Conservation (phyloP, 2,888 invertebrate genomes). For the Alitta virens region DNA sequence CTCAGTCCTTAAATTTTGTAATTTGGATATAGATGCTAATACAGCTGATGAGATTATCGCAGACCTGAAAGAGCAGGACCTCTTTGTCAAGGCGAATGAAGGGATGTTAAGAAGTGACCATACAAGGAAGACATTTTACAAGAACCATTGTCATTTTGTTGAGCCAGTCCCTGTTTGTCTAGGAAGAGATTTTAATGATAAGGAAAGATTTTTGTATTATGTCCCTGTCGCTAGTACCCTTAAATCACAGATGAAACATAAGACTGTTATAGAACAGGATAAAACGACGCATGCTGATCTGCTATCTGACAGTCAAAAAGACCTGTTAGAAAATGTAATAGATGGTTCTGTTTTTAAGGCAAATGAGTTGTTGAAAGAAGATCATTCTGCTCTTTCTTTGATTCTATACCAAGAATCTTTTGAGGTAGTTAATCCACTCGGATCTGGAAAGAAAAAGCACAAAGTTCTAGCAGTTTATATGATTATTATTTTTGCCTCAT, state of each 20-base stretch:
- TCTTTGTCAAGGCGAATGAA: not conserved
- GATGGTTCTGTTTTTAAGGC: no score
- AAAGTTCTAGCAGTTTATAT: constrained; percentile 23
- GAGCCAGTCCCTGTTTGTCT: not conserved
- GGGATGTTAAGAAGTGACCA: not conserved
- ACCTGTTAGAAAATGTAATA: not conserved
- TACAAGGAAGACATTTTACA: not conserved
- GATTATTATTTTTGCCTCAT: constrained; percentile 9
- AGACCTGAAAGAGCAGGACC: no score
- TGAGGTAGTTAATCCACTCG: constrained; percentile 24
- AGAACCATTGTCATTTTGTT: not conserved
- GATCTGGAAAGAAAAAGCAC: constrained; percentile 21
- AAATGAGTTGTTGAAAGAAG: no score
- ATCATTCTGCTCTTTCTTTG: not conserved
- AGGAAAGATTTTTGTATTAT: not conserved
- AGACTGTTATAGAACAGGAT: not conserved
- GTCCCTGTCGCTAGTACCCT: not conserved
- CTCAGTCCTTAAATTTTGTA: no score
- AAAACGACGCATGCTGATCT: not conserved
- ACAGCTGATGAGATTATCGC: no score
- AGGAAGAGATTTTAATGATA: not conserved
- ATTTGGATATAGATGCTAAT: no score
- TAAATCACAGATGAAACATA: not conserved
- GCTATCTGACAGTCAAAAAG: not conserved
- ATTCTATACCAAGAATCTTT: constrained; percentile 15